Conservation (phyloP, 2,888 invertebrate genomes). For the Tiliacea aurago region DNA sequence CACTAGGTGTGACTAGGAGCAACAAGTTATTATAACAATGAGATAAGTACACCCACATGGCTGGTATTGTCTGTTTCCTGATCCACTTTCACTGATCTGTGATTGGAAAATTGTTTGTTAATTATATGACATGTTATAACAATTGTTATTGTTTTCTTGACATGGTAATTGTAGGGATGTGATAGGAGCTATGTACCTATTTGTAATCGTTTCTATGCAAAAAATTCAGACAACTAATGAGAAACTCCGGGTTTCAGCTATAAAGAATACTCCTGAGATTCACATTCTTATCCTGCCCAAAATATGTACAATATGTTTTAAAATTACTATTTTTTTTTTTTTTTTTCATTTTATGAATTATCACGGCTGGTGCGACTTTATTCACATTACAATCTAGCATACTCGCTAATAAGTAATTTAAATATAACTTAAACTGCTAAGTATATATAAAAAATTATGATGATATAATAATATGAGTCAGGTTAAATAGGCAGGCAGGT, state of each 20-base stretch:
- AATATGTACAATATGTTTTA: no score
- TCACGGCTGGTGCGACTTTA: no score
- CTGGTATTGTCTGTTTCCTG: conserved; percentile 45
- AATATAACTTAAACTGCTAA: no score
- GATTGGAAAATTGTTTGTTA: conserved; percentile 41
- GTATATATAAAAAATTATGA: neutral
- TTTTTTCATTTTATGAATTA: no score
- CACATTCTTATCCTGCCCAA: no score
- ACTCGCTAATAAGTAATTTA: no score
- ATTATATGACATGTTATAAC: neutral
- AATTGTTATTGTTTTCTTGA: neutral
- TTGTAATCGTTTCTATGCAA: no score
- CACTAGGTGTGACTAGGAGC: conserved; percentile 53
- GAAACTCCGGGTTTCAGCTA: neutral
- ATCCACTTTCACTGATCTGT: conserved; percentile 43
- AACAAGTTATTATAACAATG: conserved; percentile 50
- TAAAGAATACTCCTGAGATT: neutral
- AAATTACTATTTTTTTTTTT: no score
- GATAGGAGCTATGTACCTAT: no score
- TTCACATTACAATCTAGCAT: no score
- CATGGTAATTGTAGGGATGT: neutral
- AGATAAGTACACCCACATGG: conserved; percentile 45
- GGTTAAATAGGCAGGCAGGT: neutral
- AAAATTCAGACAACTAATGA: neutral
- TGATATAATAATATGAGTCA: neutral